These are phyloP conservation scores for Drosophila maculinotata DNA, from an alignment of 2,888 invertebrate genomes.

Conservation along the genomic window DNA sequence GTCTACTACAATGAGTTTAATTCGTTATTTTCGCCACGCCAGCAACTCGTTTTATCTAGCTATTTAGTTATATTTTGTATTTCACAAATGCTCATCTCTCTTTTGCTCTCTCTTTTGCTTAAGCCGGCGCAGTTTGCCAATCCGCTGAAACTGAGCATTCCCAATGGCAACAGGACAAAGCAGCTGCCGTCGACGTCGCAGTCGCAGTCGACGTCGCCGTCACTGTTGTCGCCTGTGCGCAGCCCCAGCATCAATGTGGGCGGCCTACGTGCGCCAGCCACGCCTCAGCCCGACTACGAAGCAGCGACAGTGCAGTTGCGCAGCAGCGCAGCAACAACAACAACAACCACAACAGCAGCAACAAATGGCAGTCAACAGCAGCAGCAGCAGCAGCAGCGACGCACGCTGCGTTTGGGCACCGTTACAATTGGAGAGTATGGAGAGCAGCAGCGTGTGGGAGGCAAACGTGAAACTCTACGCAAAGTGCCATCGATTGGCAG, in stretches of 20 bases:
- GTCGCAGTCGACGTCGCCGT: constrained; percentile 19
- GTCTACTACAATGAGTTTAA: too few relatives aligned
- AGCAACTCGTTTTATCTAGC: constrained; percentile 8
- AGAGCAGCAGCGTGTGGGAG: constrained; percentile 75
- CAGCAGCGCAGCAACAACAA: constrained; percentile 29
- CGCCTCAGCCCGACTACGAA: constrained; percentile 81
- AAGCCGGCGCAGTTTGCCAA: constrained; percentile 84
- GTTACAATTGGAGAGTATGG: constrained; percentile 90
- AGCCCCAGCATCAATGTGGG: constrained; percentile 59
- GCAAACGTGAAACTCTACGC: constrained; percentile 66
- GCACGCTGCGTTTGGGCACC: constrained; percentile 87
- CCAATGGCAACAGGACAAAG: constrained; percentile 26
- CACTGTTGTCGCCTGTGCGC: constrained; percentile 53
- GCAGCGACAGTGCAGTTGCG: constrained; percentile 48
- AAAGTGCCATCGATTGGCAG: constrained; percentile 44
- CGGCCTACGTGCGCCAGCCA: constrained; percentile 71
- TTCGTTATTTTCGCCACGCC: constrained; percentile 13
- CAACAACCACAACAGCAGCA: constrained; percentile 25
- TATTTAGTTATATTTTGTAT: neutral
- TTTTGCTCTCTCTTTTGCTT: neutral
- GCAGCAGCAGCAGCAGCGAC: constrained; percentile 74
- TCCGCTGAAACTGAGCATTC: constrained; percentile 48
- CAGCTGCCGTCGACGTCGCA: constrained; percentile 13
- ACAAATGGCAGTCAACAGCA: constrained; percentile 31
- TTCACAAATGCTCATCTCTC: constrained; percentile 1